Conservation (phyloP, 2,113 vertebrate species). For the Lophius piscatorius region DNA sequence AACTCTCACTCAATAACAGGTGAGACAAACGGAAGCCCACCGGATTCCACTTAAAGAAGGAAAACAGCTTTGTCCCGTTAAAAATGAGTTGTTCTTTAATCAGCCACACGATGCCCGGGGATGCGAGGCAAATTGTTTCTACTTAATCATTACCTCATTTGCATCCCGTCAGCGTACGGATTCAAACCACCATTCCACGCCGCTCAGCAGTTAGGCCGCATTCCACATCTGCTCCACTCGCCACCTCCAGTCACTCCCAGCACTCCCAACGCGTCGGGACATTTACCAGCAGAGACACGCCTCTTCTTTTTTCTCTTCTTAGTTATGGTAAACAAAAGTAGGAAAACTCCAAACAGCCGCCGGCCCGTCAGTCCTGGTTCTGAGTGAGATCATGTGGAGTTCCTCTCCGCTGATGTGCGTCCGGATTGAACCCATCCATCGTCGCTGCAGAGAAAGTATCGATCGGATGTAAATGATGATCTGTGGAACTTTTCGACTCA, state of each 20-base stretch:
- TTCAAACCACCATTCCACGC: conserved; percentile 10
- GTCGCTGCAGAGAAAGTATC: conserved; percentile 29
- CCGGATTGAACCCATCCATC: conserved; percentile 30
- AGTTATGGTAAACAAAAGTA: background rate
- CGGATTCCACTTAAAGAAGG: conserved; percentile 7
- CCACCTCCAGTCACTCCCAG: conserved; percentile 37
- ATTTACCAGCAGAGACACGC: background rate
- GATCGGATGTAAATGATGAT: conserved; percentile 47
- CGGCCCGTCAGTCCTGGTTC: background rate
- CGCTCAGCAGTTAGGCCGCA: conserved; percentile 36
- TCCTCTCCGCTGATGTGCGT: conserved; percentile 16
- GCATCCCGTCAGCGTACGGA: conserved; percentile 38
- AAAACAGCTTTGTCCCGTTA: conserved; percentile 20
- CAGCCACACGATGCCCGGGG: conserved; percentile 20
- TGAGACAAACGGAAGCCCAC: conserved; percentile 1
- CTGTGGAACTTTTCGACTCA: conserved; percentile 30
- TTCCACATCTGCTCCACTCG: conserved; percentile 27
- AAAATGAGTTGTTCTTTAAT: conserved; percentile 14
- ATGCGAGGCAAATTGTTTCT: conserved; percentile 17
- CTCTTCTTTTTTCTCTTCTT: background rate
- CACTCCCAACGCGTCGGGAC: conserved; percentile 1
- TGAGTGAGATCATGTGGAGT: conserved; percentile 19
- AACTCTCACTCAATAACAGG: conserved; percentile 32
- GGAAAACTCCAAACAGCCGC: too few relatives aligned
- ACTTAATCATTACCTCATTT: conserved; percentile 38